Evolutionary conservation across 1,140 invertebrate genomes (phyloP), one percentile per base, ranked within the genome.

Genomic region (Pachypeltis micranthus): DNA sequence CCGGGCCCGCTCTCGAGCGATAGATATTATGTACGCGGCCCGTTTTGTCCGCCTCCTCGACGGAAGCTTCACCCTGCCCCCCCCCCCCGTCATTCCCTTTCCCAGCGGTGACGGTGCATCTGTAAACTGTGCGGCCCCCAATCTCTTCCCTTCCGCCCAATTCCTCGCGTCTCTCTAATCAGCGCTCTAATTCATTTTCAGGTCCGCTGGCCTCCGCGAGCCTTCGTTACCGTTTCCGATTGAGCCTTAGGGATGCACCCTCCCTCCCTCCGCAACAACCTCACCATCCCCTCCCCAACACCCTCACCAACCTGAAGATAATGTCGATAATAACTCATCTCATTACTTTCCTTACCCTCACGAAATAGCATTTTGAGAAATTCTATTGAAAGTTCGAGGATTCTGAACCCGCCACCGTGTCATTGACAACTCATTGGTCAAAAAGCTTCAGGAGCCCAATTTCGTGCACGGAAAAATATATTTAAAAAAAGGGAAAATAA

Each of bases 191-290:
- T 39, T 39, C 31, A 16, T 39, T 39, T 39, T 39, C 31, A 39
- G 31, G 31, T 39, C 31, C 7, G 16, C 31, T 39, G 31, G 7
- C 16, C 31, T 16, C 31, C n/a, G n/a, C n/a, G n/a, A n/a, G n/a
- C n/a, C n/a, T n/a, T n/a, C n/a, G n/a, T n/a, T n/a, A n/a, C n/a
- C n/a, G n/a, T n/a, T n/a, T n/a, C n/a, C n/a, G n/a, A n/a, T n/a
- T n/a, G n/a, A n/a, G n/a, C n/a, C n/a, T n/a, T n/a, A n/a, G n/a
- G n/a, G n/a, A n/a, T n/a, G n/a, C n/a, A n/a, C n/a, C n/a, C n/a
- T n/a, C n/a, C n/a, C n/a, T n/a, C n/a, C 44, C 44, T 23, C 24
- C 44, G 44, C 44, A 47, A 47, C n/a, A n/a, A 47, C 44, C n/a
- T 19, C 24, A 19, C 24, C n/a, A 47, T n/a, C n/a, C 44, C 44